Conservation (phyloP, 2,888 invertebrate species). For the Perizoma flavofasciatum region DNA sequence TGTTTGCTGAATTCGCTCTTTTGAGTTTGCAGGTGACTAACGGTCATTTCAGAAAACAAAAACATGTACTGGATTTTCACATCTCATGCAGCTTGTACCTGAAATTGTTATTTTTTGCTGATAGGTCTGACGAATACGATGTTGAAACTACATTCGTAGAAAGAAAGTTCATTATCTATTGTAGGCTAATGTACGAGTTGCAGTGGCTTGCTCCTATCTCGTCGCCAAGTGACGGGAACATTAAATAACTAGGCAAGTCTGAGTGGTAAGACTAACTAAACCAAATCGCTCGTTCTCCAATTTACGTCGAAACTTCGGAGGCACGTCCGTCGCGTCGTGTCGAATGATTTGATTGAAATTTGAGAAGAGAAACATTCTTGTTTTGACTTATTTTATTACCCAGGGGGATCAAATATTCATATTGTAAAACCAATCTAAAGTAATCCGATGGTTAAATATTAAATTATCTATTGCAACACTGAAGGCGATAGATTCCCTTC, state of each 20-base stretch:
- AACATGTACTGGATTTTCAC: neutral
- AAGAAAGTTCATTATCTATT: slow-evolving; percentile 6
- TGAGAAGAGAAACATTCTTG: too few species aligned
- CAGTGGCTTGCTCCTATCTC: slow-evolving; percentile 56
- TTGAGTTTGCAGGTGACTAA: slow-evolving; percentile 22
- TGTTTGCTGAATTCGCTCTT: slow-evolving; percentile 10
- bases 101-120: too few species aligned
- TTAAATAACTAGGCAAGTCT: slow-evolving; percentile 48
- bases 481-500: too few species aligned
- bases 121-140: neutral
- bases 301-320: slow-evolving; percentile 54
- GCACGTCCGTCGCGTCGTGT: slow-evolving; percentile 42
- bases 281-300: slow-evolving; percentile 52
- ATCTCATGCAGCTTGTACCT: neutral
- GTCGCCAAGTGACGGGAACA: slow-evolving; percentile 52
- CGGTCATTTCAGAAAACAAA: slow-evolving; percentile 6
- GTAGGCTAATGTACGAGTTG: slow-evolving; percentile 29
- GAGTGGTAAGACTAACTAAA: slow-evolving; percentile 44
- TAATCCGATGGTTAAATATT: too few species aligned
- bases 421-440: too few species aligned
- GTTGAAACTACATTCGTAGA: neutral
- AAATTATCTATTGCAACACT: too few species aligned
- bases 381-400: too few species aligned
- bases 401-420: too few species aligned
- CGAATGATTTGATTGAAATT: too few species aligned